phyloP scores from a whole-genome alignment of 2,888 invertebrate genomes.

The Pimpla rufipes region DNA sequence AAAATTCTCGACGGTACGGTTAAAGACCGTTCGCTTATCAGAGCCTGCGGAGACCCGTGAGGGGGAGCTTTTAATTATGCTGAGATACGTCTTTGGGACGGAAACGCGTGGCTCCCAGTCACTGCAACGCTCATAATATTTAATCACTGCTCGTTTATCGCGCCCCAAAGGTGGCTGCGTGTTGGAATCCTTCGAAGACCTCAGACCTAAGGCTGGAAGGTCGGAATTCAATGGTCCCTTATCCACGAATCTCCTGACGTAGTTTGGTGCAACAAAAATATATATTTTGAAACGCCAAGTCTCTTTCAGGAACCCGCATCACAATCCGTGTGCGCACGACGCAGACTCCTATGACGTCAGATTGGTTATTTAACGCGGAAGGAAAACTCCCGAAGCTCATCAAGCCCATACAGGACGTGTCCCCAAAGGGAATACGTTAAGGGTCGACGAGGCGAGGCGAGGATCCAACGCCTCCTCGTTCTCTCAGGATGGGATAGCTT shows the following conservation, averaged over 20 bases:
- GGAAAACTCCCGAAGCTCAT: slow-evolving; percentile 73
- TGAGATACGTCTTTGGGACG: slow-evolving; percentile 82
- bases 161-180: slow-evolving; percentile 72
- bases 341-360: not conserved
- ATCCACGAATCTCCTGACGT: not conserved
- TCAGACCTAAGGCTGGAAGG: slow-evolving; percentile 54
- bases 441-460: slow-evolving; percentile 78
- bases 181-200: slow-evolving; percentile 72
- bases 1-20: slow-evolving; percentile 33
- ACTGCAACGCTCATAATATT: slow-evolving; percentile 85
- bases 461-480: slow-evolving; percentile 8
- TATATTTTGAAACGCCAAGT: not conserved
- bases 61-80: slow-evolving; percentile 83
- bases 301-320: not conserved
- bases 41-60: slow-evolving; percentile 47
- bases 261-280: not conserved
- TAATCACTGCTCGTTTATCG: slow-evolving; percentile 84
- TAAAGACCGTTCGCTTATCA: slow-evolving; percentile 58
- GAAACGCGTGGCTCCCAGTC: slow-evolving; percentile 73
- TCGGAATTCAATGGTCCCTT: slow-evolving; percentile 78
- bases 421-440: slow-evolving; percentile 77
- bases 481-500: slow-evolving; percentile 76
- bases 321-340: not conserved
- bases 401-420: slow-evolving; percentile 78
- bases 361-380: not conserved